Conservation (phyloP, 2,113 vertebrate genomes). For the Xyrauchen texanus region DNA sequence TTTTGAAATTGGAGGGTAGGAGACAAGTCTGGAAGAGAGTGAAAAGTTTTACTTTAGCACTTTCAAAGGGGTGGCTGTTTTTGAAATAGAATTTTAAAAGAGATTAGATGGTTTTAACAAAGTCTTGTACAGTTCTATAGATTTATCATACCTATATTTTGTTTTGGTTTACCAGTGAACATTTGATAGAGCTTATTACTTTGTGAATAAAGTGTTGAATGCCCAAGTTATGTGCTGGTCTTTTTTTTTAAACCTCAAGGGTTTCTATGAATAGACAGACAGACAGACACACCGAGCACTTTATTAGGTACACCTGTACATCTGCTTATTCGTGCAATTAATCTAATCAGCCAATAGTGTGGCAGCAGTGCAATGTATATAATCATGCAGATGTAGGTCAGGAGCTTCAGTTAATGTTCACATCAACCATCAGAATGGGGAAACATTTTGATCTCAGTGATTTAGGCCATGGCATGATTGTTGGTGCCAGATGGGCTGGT, state of each 20-base stretch:
- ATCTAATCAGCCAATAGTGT: no score
- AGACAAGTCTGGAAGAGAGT: conserved; percentile 13
- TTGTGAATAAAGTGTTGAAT: conserved; percentile 82
- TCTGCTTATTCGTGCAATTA: no score
- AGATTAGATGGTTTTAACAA: conserved; percentile 50
- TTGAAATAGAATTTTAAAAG: conserved; percentile 41
- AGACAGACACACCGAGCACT: no score
- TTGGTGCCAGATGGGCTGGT: no score
- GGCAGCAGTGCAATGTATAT: no score
- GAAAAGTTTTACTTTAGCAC: conserved; percentile 37
- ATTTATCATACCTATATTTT: conserved; percentile 64
- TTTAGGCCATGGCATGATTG: no score
- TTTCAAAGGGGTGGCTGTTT: conserved; percentile 51
- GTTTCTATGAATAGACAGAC: no score
- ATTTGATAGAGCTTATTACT: conserved; percentile 69
- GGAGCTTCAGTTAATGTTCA: no score
- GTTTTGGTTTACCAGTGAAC: conserved; percentile 63
- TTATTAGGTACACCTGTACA: no score
- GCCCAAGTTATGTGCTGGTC: conserved; percentile 52
- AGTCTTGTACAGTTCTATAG: conserved; percentile 61
- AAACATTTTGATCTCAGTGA: no score
- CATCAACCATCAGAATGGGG: no score
- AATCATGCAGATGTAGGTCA: no score
- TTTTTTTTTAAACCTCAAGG: not conserved
- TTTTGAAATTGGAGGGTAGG: conserved; percentile 21